phyloP scores from a whole-genome alignment of 1,140 invertebrate genomes.

The Drepana arcuata region DNA sequence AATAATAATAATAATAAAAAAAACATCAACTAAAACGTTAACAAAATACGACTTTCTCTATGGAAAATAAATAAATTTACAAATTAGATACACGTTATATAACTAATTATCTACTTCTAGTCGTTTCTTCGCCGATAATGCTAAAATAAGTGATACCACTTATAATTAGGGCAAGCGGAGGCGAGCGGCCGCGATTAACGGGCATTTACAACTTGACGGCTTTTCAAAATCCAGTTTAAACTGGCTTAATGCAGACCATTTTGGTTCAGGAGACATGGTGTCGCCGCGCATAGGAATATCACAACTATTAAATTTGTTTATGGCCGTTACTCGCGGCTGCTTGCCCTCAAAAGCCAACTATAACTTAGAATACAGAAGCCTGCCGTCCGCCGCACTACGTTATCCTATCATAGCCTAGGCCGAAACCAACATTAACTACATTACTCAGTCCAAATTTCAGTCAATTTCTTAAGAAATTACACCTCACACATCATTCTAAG shows the following conservation, averaged over 20 bases:
- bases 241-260: slow-evolving; percentile 9
- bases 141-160: slow-evolving; percentile 60
- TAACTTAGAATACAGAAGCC: slow-evolving; percentile 46
- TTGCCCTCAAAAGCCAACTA: slow-evolving; percentile 25
- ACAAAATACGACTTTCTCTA: slow-evolving; percentile 71
- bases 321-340: slow-evolving; percentile 20
- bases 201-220: slow-evolving; percentile 11
- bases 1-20: slow-evolving; percentile 33
- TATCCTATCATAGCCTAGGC: slow-evolving; percentile 63
- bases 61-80: slow-evolving; percentile 72
- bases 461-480: slow-evolving; percentile 69
- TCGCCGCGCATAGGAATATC: slow-evolving; percentile 3
- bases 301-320: slow-evolving; percentile 8
- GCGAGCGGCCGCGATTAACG: slow-evolving; percentile 37
- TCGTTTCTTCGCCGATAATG: slow-evolving; percentile 55
- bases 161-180: slow-evolving; percentile 29
- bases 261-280: slow-evolving; percentile 4
- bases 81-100: slow-evolving; percentile 68
- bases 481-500: slow-evolving; percentile 52
- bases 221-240: slow-evolving; percentile 7
- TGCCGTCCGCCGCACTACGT: slow-evolving; percentile 52
- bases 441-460: slow-evolving; percentile 70
- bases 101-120: slow-evolving; percentile 58
- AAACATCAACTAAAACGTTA: slow-evolving; percentile 71
- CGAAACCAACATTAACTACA: slow-evolving; percentile 61